Evolutionary conservation across 2,797 vertebrate genomes (phyloP).

Genomic region (Dallia pectoralis): DNA sequence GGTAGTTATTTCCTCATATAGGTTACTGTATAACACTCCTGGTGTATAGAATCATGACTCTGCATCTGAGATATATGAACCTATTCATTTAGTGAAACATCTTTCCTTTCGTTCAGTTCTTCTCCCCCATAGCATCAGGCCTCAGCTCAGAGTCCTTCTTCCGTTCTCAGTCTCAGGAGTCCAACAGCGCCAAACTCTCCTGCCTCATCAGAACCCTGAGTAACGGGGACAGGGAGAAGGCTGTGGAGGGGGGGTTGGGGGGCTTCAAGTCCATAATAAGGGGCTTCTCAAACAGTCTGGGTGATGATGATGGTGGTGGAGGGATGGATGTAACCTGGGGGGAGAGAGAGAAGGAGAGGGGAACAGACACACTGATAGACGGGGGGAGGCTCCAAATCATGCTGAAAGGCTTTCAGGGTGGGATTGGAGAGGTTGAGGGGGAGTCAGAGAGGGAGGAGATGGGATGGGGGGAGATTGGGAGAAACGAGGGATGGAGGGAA

Average conservation of each 20-base stretch:
- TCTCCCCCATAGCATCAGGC: slow-evolving; percentile 86
- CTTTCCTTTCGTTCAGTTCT: slow-evolving; percentile 79
- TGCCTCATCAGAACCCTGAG: slow-evolving; percentile 70
- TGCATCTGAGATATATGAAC: neutral
- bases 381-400: slow-evolving; percentile 68
- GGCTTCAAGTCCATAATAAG: slow-evolving; percentile 63
- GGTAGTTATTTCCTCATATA: no score
- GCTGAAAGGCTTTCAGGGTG: slow-evolving; percentile 65
- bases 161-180: slow-evolving; percentile 97
- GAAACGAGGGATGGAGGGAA: slow-evolving; percentile 36
- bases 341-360: slow-evolving; percentile 50
- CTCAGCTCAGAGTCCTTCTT: slow-evolving; percentile 91
- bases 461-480: slow-evolving; percentile 62
- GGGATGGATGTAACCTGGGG: slow-evolving; percentile 46
- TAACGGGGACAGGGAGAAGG: slow-evolving; percentile 59
- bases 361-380: slow-evolving; percentile 23
- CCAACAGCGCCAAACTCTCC: slow-evolving; percentile 87
- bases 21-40: no score
- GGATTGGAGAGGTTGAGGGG: slow-evolving; percentile 62
- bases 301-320: slow-evolving; percentile 57
- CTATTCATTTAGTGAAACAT: neutral
- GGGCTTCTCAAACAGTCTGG: slow-evolving; percentile 64
- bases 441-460: slow-evolving; percentile 56
- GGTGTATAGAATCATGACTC: neutral
- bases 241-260: slow-evolving; percentile 31